phyloP scores from a whole-genome alignment of 2,797 vertebrate genomes.

The Cynopterus sphinx region DNA sequence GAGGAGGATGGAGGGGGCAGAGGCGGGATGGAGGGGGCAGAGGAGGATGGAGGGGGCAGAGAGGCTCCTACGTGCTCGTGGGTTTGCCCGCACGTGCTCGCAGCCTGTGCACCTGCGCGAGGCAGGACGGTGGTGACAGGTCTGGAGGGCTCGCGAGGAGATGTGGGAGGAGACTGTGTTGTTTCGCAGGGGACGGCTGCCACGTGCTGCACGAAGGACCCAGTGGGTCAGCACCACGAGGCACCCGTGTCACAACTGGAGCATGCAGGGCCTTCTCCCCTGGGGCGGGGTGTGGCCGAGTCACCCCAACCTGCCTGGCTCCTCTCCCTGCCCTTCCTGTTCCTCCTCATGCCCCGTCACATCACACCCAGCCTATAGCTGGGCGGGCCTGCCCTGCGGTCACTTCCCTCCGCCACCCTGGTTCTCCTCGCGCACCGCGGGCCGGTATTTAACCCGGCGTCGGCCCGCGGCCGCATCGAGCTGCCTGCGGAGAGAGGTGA shows the following conservation, averaged over 20 bases:
- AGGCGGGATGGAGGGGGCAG: accelerated
- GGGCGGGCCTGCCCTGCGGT: too few species aligned
- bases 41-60: too few species aligned
- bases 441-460: neutral
- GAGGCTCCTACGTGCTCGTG: neutral
- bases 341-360: accelerated
- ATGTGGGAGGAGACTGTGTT: neutral
- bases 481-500: neutral
- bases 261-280: neutral
- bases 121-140: neutral
- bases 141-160: neutral
- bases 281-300: neutral
- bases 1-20: too few species aligned
- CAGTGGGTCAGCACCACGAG: too few species aligned
- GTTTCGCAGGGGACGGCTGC: too few species aligned
- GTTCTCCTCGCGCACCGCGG: neutral
- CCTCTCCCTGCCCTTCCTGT: too few species aligned
- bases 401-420: neutral
- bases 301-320: too few species aligned
- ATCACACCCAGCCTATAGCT: accelerated
- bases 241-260: too few species aligned
- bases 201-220: neutral
- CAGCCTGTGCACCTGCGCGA: neutral
- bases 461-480: neutral
- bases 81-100: neutral